A percentile compares a stretch with the other conserved stretches of the same genome.
Conservation (phyloP, 2,888 invertebrate genomes). For the Anorthoa munda region DNA sequence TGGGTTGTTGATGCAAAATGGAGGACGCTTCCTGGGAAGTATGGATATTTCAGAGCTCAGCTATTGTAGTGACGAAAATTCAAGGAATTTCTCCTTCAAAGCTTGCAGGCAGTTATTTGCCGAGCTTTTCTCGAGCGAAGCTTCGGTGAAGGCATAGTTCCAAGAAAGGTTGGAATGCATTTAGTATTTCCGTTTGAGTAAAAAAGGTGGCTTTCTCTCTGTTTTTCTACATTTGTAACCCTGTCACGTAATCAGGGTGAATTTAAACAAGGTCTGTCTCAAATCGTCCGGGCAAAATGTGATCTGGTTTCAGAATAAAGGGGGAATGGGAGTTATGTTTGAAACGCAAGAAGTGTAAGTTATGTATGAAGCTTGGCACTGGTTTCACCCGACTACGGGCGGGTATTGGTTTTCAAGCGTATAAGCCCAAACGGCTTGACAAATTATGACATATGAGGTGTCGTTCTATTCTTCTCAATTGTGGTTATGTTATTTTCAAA, state of each 20-base stretch:
- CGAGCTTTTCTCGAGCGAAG: not conserved
- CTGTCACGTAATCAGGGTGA: constrained; percentile 7
- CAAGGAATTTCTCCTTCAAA: not conserved
- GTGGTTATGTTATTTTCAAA: too few relatives aligned
- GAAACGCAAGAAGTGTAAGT: not conserved
- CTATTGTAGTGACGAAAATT: not conserved
- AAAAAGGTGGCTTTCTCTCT: not conserved
- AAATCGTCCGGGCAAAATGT: not conserved
- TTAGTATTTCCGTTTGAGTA: not conserved
- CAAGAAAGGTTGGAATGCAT: not conserved
- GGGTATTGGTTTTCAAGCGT: too few relatives aligned
- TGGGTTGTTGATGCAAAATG: not conserved
- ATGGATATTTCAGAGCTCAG: not conserved
- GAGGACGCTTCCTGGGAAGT: not conserved
- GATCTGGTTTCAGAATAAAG: not conserved
- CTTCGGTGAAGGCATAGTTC: not conserved
- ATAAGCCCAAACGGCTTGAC: too few relatives aligned
- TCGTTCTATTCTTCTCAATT: too few relatives aligned
- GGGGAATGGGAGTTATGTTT: too few relatives aligned
- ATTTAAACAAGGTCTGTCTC: not conserved
- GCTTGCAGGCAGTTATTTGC: not conserved
- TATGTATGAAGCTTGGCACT: not conserved
- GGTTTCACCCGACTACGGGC: not conserved
- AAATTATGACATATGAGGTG: too few relatives aligned
- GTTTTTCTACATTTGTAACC: not conserved